Conservation (phyloP, 2,888 invertebrate genomes). For the Leptopilina drosophilae region DNA sequence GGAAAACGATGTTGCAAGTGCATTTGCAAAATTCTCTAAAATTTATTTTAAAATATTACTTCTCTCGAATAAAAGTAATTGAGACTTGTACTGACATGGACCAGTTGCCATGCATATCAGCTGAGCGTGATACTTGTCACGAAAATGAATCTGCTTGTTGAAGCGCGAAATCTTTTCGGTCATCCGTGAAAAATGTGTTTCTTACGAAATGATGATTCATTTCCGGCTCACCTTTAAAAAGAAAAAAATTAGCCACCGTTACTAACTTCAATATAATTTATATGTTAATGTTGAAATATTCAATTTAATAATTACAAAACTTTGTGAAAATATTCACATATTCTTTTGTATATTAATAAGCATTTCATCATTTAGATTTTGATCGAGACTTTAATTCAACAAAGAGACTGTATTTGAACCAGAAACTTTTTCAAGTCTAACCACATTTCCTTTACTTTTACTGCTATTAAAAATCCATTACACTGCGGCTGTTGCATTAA, state of each 20-base stretch:
- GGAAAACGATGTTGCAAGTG: too few relatives aligned
- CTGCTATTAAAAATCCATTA: conserved; percentile 2
- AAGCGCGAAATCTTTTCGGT: conserved; percentile 47
- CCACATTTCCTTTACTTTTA: too few relatives aligned
- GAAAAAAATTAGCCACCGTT: background rate
- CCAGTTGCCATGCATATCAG: conserved; percentile 13
- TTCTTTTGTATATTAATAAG: too few relatives aligned
- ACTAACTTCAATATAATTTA: conserved; percentile 5
- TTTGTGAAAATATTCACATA: too few relatives aligned
- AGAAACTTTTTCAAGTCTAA: too few relatives aligned
- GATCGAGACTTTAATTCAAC: too few relatives aligned
- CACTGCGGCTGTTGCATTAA: background rate
- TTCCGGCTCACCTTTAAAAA: conserved; percentile 2
- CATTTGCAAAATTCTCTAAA: too few relatives aligned
- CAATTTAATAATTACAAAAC: background rate
- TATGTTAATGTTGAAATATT: conserved; percentile 10
- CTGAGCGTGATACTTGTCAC: conserved; percentile 12
- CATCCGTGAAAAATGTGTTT: conserved; percentile 45
- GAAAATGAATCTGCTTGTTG: conserved; percentile 47
- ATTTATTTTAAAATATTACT: too few relatives aligned
- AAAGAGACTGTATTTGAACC: too few relatives aligned
- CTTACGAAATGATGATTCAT: conserved; percentile 33
- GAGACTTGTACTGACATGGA: conserved; percentile 16
- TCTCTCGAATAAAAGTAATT: background rate
- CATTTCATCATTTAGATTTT: too few relatives aligned